Conservation (phyloP, 2,888 invertebrate genomes). For the Lasioglossum malachurum region DNA sequence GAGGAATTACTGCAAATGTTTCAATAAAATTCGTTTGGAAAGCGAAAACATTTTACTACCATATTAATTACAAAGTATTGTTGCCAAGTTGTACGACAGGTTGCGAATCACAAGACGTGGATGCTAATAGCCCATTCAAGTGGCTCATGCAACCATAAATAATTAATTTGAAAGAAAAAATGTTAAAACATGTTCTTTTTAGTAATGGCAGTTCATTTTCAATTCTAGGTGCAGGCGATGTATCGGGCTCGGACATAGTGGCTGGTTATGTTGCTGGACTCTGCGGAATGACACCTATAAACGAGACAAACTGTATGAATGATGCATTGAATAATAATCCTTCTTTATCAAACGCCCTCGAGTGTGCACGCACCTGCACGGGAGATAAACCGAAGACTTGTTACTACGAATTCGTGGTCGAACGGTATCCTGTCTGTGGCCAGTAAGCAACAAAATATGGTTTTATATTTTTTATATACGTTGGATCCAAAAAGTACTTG, state of each 20-base stretch:
- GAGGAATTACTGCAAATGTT: neutral
- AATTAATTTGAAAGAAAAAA: neutral
- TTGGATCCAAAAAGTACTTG: neutral
- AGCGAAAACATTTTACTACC: neutral
- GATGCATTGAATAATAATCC: neutral
- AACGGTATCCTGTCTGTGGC: conserved; percentile 62
- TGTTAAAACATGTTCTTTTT: neutral
- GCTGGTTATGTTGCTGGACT: conserved; percentile 19
- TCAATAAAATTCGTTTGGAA: neutral
- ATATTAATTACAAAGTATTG: neutral
- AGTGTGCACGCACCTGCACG: conserved; percentile 77
- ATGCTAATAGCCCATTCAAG: no score
- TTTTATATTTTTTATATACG: neutral
- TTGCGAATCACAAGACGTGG: no score
- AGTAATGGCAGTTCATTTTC: neutral
- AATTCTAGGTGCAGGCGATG: neutral
- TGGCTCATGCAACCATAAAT: neutral
- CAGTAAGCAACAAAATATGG: conserved; percentile 23
- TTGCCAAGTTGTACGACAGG: no score
- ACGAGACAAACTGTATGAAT: conserved; percentile 15
- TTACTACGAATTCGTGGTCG: conserved; percentile 73
- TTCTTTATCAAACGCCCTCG: conserved; percentile 33
- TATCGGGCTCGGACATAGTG: conserved; percentile 42
- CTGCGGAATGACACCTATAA: neutral
- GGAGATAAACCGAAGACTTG: conserved; percentile 73